phyloP scores from a whole-genome alignment of 2,888 invertebrate genomes.

The Liopterus haemorrhoidalis region DNA sequence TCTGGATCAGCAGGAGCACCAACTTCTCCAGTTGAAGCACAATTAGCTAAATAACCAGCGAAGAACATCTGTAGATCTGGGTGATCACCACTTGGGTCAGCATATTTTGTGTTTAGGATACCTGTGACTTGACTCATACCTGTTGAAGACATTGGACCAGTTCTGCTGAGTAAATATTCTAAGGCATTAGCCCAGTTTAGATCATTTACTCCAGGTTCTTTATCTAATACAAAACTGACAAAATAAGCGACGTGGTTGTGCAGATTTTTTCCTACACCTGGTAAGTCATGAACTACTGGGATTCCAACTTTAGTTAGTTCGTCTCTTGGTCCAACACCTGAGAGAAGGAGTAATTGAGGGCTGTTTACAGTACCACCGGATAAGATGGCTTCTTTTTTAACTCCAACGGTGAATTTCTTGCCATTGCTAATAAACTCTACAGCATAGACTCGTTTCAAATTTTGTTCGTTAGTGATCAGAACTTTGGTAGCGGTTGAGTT shows the following conservation, averaged over 20 bases:
- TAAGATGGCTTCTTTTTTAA: slow-evolving; percentile 54
- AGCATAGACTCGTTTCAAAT: slow-evolving; percentile 50
- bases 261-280: slow-evolving; percentile 64
- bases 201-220: slow-evolving; percentile 41
- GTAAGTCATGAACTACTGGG: slow-evolving; percentile 55
- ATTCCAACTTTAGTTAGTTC: slow-evolving; percentile 56
- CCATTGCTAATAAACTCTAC: slow-evolving; percentile 57
- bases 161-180: slow-evolving; percentile 56
- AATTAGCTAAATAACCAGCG: slow-evolving; percentile 58
- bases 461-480: slow-evolving; percentile 44
- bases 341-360: slow-evolving; percentile 60
- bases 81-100: slow-evolving; percentile 53
- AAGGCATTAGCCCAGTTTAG: slow-evolving; percentile 57
- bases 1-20: slow-evolving; percentile 43
- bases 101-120: slow-evolving; percentile 55
- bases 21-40: slow-evolving; percentile 50
- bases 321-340: slow-evolving; percentile 60
- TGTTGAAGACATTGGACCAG: slow-evolving; percentile 59
- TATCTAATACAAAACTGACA: slow-evolving; percentile 34
- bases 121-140: slow-evolving; percentile 65
- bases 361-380: slow-evolving; percentile 62
- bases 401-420: slow-evolving; percentile 46
- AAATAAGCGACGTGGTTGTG: slow-evolving; percentile 63
- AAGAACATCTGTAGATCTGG: slow-evolving; percentile 66
- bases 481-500: slow-evolving; percentile 58